Conservation (phyloP, 1,140 invertebrate species). For the Metopolophium dirhodum region DNA sequence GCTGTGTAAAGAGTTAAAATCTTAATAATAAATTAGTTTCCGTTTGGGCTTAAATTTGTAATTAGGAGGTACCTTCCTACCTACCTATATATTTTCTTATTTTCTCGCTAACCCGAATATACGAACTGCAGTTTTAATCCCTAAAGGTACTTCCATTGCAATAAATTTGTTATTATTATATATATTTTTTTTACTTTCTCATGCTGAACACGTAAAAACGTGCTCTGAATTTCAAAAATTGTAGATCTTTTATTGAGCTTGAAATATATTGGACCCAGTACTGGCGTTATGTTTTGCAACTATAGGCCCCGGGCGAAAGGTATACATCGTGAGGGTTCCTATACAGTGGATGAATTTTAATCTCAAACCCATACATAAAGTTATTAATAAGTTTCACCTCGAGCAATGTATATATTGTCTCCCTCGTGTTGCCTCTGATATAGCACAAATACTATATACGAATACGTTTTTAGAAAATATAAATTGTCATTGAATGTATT, state of each 20-base stretch:
- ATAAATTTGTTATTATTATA: slow-evolving; percentile 27
- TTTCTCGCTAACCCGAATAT: background rate
- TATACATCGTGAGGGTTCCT: background rate
- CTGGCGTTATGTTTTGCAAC: background rate
- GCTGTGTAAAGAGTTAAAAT: background rate
- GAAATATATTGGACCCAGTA: background rate
- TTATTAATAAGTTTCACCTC: background rate
- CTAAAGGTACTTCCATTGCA: background rate
- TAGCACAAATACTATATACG: background rate
- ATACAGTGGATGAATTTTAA: background rate
- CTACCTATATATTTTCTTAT: background rate
- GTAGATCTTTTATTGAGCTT: slow-evolving; percentile 5
- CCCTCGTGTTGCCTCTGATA: background rate
- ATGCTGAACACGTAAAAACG: background rate
- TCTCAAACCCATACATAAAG: background rate
- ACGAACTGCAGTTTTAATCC: background rate
- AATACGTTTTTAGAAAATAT: background rate
- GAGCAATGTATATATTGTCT: background rate
- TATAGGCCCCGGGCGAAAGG: background rate
- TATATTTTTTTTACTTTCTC: slow-evolving; percentile 2
- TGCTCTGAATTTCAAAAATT: background rate
- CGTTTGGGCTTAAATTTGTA: background rate
- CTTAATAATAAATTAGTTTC: slow-evolving; percentile 5
- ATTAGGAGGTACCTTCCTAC: background rate
- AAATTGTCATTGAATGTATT: background rate